These are phyloP conservation scores for Portevinia maculata DNA, from an alignment of 2,888 invertebrate genomes.

Conservation along the genomic window DNA sequence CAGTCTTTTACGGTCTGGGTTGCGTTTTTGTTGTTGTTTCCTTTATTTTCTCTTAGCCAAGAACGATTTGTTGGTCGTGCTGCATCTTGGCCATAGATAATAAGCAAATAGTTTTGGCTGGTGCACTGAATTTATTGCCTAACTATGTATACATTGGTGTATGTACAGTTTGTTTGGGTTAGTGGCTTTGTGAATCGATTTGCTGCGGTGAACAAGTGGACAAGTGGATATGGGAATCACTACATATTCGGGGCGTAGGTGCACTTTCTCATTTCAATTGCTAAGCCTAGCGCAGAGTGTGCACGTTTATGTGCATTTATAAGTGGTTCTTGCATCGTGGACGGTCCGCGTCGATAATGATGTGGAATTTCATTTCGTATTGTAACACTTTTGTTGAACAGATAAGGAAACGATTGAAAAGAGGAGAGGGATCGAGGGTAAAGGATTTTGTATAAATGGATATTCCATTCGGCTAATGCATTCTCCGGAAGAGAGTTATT, in stretches of 20 bases:
- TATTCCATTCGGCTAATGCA: constrained; percentile 7
- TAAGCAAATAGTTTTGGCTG: constrained; percentile 59
- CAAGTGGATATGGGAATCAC: constrained; percentile 71
- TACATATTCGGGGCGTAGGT: constrained; percentile 71
- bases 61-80: constrained; percentile 71
- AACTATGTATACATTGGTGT: constrained; percentile 28
- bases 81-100: constrained; percentile 67
- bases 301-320: constrained; percentile 58
- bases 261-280: constrained; percentile 70
- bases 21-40: constrained; percentile 13
- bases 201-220: constrained; percentile 44
- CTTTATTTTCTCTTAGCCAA: constrained; percentile 25
- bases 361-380: constrained; percentile 70
- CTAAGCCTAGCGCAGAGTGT: constrained; percentile 13
- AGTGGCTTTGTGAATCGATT: constrained; percentile 19
- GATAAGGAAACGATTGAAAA: constrained; percentile 67
- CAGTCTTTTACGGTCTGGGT: constrained; percentile 26
- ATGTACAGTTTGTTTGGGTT: constrained; percentile 1
- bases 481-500: neutral
- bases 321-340: constrained; percentile 56
- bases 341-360: constrained; percentile 64
- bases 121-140: constrained; percentile 69
- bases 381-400: constrained; percentile 70
- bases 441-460: constrained; percentile 25
- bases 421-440: neutral